Base-by-base conservation (phyloP, 2,888 invertebrate species). In the Xiphydria camelus region DNA sequence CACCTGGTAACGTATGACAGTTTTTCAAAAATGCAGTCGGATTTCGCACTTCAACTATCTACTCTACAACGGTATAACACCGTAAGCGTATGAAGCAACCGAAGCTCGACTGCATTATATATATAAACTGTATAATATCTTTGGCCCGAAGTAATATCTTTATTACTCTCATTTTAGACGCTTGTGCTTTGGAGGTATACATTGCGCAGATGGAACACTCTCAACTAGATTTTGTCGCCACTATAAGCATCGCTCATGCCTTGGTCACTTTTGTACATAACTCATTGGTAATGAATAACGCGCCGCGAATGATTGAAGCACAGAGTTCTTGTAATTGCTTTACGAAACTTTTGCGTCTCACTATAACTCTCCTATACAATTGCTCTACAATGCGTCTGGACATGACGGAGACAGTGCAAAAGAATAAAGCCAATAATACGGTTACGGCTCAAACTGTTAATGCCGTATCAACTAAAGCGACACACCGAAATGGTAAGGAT, bases 101-200 rank as follows among this genome's bases (percentile, higher is more conserved):
- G 22, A 10, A 19, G 22, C 9, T 4, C 4, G 5, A 5, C 4
- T 7, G 15, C 21, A 31, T 17, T 38, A 37, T 3, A 9, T 34
- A 9, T 32, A 25, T 12, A 1, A n/a, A 19, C 21, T 33, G 31
- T 21, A 7, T 1, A 26, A 15, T 10, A 10, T 14, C 6, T 12
- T 26, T 25, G 10, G 12, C 12, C 19, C 19, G 10, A 10, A n/a
- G 19, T 3, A 26, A 25, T 46, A 38, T 15, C 12, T 37, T 18
- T 2, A 7, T 15, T 19, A 29, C 10, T 22, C 5, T 22, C 3
- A 35, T 41, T 18, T 35, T 21, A 68, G 68, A 70, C 45, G 65
- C 70, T 14, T 73, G 75, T 22, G 42, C 62, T 3, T 39, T 75
- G 38, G 67, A 69, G 51, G 65, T 71, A 35, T 68, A 66, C 42